Conservation (phyloP, 2,797 vertebrate genomes). For the Xenopus petersii region DNA sequence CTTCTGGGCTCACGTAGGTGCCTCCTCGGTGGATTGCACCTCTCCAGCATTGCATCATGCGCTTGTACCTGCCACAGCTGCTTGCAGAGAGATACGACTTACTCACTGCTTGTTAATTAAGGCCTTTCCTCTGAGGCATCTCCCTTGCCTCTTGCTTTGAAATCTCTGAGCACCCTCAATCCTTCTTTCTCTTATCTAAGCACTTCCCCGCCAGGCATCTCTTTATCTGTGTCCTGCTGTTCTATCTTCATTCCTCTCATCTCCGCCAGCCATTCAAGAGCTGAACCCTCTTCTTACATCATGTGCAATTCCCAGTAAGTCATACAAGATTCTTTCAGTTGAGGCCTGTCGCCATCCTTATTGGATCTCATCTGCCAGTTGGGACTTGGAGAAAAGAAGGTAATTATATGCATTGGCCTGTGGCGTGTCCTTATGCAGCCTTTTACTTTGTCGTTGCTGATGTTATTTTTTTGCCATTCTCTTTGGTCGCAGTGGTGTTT, state of each 20-base stretch:
- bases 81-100: not conserved
- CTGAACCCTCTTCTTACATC: not conserved
- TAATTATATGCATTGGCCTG: constrained; percentile 6
- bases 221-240: not conserved
- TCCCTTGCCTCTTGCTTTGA: not conserved
- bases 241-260: not conserved
- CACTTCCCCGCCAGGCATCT: not conserved
- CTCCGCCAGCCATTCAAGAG: not conserved
- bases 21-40: constrained; percentile 20
- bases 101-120: constrained; percentile 26
- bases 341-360: not conserved
- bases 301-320: not conserved
- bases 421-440: constrained; percentile 17
- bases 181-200: not conserved
- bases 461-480: too few relatives aligned
- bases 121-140: constrained; percentile 8
- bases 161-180: not conserved
- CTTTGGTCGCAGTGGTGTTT: too few relatives aligned
- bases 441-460: not conserved
- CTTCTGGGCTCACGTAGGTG: constrained; percentile 2
- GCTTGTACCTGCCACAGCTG: constrained; percentile 32
- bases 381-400: constrained; percentile 9
- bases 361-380: not conserved
- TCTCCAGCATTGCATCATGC: constrained; percentile 37
- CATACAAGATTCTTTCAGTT: not conserved